Conservation (phyloP, 1,140 invertebrate genomes). For the Zaprionus kolodkinae region DNA sequence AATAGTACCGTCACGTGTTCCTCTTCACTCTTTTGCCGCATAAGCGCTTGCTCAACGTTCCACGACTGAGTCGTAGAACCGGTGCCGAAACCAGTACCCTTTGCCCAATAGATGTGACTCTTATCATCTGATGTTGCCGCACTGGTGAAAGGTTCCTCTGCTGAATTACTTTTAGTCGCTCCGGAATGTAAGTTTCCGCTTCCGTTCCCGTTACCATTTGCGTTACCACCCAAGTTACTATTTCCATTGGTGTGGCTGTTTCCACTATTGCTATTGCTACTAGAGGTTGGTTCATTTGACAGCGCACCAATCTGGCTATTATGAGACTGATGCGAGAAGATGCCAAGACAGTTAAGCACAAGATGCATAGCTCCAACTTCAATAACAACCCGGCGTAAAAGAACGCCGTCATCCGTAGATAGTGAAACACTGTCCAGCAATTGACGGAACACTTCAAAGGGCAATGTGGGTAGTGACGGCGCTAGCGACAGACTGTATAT, state of each 20-base stretch:
- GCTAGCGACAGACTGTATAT: constrained; percentile 91
- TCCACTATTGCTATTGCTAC: constrained; percentile 51
- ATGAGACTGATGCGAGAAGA: constrained; percentile 92
- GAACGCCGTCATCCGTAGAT: constrained; percentile 91
- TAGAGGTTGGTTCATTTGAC: constrained; percentile 63
- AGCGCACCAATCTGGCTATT: constrained; percentile 69
- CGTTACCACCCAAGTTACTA: constrained; percentile 16
- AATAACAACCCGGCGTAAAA: constrained; percentile 91
- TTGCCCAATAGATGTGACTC: constrained; percentile 96
- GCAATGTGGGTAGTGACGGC: constrained; percentile 91
- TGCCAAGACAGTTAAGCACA: constrained; percentile 93
- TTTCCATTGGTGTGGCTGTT: constrained; percentile 8
- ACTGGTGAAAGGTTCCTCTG: constrained; percentile 49
- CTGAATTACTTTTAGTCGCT: constrained; percentile 32
- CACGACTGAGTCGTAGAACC: constrained; percentile 97
- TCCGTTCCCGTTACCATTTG: constrained; percentile 23
- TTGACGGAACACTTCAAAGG: constrained; percentile 93
- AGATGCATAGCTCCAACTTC: constrained; percentile 93
- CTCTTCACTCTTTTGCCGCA: constrained; percentile 94
- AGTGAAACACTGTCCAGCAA: constrained; percentile 91
- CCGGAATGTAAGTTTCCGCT: constrained; percentile 4
- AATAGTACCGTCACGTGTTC: constrained; percentile 95
- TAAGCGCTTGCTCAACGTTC: constrained; percentile 97
- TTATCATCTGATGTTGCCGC: constrained; percentile 88
- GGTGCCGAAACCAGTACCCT: constrained; percentile 97